A percentile compares a stretch with the other conserved stretches of the same genome.
Evolutionary conservation across 2,113 vertebrate genomes (phyloP).

Genomic region (Cololabis saira): DNA sequence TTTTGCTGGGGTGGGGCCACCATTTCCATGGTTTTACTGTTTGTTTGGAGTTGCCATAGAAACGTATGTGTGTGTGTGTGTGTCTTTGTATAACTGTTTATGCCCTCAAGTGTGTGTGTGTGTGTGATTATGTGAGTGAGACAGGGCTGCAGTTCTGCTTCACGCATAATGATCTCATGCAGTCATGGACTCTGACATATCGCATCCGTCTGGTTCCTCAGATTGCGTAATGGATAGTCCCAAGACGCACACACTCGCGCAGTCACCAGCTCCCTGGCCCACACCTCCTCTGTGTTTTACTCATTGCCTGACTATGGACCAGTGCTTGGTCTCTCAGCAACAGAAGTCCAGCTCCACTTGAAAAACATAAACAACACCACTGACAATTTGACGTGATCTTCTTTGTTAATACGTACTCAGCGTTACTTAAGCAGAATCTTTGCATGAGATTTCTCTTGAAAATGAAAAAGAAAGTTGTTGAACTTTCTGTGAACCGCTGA

Average conservation of each 20-base stretch:
- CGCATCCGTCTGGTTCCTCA: constrained; percentile 59
- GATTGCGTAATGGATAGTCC: constrained; percentile 66
- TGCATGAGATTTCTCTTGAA: background rate
- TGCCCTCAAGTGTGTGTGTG: constrained; percentile 23
- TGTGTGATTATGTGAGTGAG: constrained; percentile 5
- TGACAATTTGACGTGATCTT: constrained; percentile 28
- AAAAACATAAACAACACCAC: constrained; percentile 4
- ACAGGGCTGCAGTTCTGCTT: constrained; percentile 59
- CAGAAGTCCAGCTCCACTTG: constrained; percentile 7
- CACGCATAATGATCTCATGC: constrained; percentile 72
- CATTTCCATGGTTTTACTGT: constrained; percentile 53
- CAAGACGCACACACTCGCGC: background rate
- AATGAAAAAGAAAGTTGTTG: constrained; percentile 31
- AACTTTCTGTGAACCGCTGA: constrained; percentile 33
- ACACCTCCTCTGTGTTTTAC: constrained; percentile 40
- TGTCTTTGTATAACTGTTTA: constrained; percentile 39
- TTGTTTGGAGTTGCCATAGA: constrained; percentile 77
- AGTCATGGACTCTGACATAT: constrained; percentile 58
- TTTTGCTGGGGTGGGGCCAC: constrained; percentile 60
- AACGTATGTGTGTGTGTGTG: constrained; percentile 50
- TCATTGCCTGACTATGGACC: constrained; percentile 21
- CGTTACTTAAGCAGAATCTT: constrained; percentile 8
- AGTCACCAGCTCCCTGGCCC: background rate
- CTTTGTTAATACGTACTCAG: background rate
- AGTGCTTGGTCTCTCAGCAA: constrained; percentile 17